A percentile compares a stretch with the other conserved stretches of the same genome.
These are phyloP conservation scores for Gobionotothen gibberifrons DNA, from an alignment of 2,797 vertebrate genomes.

Conservation along the genomic window DNA sequence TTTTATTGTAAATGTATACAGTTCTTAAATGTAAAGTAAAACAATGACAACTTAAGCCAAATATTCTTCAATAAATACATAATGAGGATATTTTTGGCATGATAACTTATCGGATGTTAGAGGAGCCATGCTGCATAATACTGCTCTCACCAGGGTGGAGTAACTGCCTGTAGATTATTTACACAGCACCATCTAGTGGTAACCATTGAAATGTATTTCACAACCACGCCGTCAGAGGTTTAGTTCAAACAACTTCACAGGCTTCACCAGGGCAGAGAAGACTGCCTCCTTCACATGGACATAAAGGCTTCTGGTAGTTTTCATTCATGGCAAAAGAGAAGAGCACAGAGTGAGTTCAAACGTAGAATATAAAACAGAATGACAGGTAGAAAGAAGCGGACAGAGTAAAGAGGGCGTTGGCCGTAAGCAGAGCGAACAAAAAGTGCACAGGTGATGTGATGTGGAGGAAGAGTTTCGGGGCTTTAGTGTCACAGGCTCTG, in stretches of 20 bases:
- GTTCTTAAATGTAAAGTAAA: constrained; percentile 72
- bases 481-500: constrained; percentile 91
- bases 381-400: constrained; percentile 34
- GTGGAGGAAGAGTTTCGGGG: constrained; percentile 75
- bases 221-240: constrained; percentile 38
- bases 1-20: constrained; percentile 81
- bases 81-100: constrained; percentile 74
- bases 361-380: constrained; percentile 61
- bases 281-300: constrained; percentile 54
- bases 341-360: constrained; percentile 71
- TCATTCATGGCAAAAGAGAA: constrained; percentile 70
- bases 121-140: constrained; percentile 66
- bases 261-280: constrained; percentile 41
- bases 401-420: constrained; percentile 48
- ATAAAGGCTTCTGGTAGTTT: constrained; percentile 69
- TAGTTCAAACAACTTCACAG: constrained; percentile 49
- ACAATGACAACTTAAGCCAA: constrained; percentile 70
- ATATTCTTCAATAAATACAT: constrained; percentile 79
- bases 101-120: constrained; percentile 48
- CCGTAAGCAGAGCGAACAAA: constrained; percentile 52
- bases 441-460: constrained; percentile 71
- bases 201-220: constrained; percentile 62
- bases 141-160: constrained; percentile 60
- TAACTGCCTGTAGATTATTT: constrained; percentile 64
- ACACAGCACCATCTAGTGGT: constrained; percentile 82